These are phyloP conservation scores for Rattus rattus DNA, from an alignment of 2,113 vertebrate genomes.

Conservation along the genomic window DNA sequence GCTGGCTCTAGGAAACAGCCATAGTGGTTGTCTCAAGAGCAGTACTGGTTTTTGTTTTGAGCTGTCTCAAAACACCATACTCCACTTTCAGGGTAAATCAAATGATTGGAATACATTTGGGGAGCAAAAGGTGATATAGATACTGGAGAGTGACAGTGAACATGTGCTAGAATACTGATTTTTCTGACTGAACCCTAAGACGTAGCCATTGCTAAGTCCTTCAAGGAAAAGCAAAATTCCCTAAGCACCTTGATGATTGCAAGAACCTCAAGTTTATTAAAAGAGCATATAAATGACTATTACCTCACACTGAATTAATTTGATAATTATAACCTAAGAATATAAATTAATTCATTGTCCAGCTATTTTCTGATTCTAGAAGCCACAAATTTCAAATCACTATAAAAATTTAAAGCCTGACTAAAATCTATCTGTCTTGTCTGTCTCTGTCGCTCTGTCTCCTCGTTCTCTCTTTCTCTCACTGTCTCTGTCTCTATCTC, in stretches of 20 bases:
- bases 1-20: neutral
- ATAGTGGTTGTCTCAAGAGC: neutral
- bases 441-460: neutral
- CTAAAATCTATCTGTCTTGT: slow-evolving; percentile 44
- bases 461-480: no score
- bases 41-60: slow-evolving; percentile 5
- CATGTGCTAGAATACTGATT: neutral
- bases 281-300: slow-evolving; percentile 31
- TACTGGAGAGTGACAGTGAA: slow-evolving; percentile 32
- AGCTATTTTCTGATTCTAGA: slow-evolving; percentile 49
- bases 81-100: slow-evolving; percentile 32
- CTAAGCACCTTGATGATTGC: slow-evolving; percentile 7
- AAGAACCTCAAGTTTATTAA: neutral
- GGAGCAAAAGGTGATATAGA: slow-evolving; percentile 51
- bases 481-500: neutral
- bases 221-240: slow-evolving; percentile 46
- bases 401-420: slow-evolving; percentile 71
- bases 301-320: slow-evolving; percentile 29
- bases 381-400: slow-evolving; percentile 61
- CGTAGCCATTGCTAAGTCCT: neutral
- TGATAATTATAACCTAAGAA: neutral
- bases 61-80: slow-evolving; percentile 36
- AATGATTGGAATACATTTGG: slow-evolving; percentile 10
- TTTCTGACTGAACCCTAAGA: neutral
- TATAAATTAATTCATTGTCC: slow-evolving; percentile 37